Percentiles rank a stretch among this genome's conserved stretches.
Conservation (phyloP, 30 jellyfish, hydroid and myxozoan genomes). For the Aurelia sp. region DNA sequence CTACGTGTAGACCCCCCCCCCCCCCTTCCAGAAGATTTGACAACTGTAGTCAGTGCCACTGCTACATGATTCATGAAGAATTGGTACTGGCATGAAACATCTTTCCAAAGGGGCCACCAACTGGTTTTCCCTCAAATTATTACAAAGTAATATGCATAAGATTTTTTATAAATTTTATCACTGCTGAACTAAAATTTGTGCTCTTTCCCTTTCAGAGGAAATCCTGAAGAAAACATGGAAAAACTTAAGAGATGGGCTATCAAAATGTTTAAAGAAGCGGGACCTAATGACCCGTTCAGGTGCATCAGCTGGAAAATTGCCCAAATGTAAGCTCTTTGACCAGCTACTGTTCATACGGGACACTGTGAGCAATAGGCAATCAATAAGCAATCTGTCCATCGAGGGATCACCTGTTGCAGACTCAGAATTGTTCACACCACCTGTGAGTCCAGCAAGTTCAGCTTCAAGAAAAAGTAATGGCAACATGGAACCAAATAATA, state of each 20-base stretch:
- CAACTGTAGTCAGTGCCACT: too few species aligned
- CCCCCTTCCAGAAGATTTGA: too few species aligned
- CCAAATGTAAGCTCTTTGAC: constrained; percentile 36
- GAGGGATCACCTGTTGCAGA: constrained; percentile 10
- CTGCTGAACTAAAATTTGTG: background rate
- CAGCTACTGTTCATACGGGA: constrained; percentile 34
- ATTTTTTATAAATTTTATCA: too few species aligned
- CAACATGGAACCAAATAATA: too few species aligned
- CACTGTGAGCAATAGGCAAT: constrained; percentile 10
- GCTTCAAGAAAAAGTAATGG: too few species aligned
- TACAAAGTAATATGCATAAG: too few species aligned
- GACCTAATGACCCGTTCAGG: constrained; percentile 45
- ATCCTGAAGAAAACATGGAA: constrained; percentile 38
- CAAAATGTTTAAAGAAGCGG: constrained; percentile 31
- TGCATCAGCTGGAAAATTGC: constrained; percentile 37
- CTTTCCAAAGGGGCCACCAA: too few species aligned
- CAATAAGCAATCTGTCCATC: constrained; percentile 26
- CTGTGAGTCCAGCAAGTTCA: constrained; percentile 20
- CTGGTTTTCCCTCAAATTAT: too few species aligned
- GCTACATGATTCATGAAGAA: too few species aligned
- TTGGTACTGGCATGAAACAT: too few species aligned
- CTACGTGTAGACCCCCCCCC: too few species aligned
- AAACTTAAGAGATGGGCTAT: constrained; percentile 36
- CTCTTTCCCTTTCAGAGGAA: constrained; percentile 11
- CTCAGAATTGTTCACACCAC: background rate